Base-by-base conservation (phyloP, 2,113 vertebrate genomes). In the Globicephala melas region DNA sequence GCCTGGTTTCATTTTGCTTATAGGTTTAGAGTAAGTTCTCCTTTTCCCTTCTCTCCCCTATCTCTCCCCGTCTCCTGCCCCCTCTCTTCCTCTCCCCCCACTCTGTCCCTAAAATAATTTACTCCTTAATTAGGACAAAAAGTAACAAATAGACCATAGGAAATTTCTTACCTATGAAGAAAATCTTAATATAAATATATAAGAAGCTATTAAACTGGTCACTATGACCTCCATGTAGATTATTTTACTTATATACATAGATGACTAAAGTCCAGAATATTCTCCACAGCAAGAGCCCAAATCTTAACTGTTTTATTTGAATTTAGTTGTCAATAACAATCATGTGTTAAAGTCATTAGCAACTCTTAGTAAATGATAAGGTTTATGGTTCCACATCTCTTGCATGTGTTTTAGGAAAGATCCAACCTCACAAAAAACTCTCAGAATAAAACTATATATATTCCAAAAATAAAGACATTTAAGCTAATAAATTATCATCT, bases 401-500 rank as follows among this genome's bases (percentile, higher is more conserved):
- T 90, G 8, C 12, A 8, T 41, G 77, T 58, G 6, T 76, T 81
- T 95, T 79, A 93, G 28, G 26, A 68, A 84, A 84, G n/a, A 94
- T 13, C 38, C 23, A 88, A 81, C 55, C 20, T 96, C 77, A 41
- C 3, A 47, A 33, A 83, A 91, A 97, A 60, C 7, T 93, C 91
- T 81, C 73, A 89, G 63, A 97, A 70, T 60, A 94, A 86, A 80
- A 93, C 12, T 33, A 53, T n/a, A 91, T 11, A 65, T 65, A 91
- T 47, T 95, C 28, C 18, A 94, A 96, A 8, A 88, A 82, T 73
- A 95, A 94, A 91, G 38, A 84, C 6, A 81, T 60, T 79, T 79
- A 92, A 94, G 18, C 85, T 73, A 88, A 71, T 58, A 88, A 93
- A 87, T 88, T 36, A 95, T 63, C 58, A 85, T 38, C 18, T 58